phyloP scores from a whole-genome alignment of 2,888 invertebrate genomes.

The Drosophila emarginata region DNA sequence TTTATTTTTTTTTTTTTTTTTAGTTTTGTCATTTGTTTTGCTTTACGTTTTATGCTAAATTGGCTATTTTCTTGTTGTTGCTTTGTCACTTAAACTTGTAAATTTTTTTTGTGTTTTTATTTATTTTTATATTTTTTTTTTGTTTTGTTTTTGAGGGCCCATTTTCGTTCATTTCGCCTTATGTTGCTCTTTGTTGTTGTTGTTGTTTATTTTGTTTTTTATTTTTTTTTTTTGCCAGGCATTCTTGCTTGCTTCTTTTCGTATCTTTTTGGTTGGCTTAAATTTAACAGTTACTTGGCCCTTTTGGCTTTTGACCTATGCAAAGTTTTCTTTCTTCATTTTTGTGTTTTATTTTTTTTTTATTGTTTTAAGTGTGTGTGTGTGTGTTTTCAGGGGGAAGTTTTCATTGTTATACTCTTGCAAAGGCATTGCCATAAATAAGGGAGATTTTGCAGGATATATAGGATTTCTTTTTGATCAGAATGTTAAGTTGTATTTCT shows the following conservation, averaged over 20 bases:
- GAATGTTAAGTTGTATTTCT: no score
- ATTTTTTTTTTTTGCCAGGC: slow-evolving; percentile 6
- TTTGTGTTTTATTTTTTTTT: slow-evolving; percentile 3
- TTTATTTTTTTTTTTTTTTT: slow-evolving; percentile 54
- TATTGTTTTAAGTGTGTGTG: slow-evolving; percentile 39
- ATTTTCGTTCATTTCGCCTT: background rate
- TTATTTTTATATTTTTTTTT: no score
- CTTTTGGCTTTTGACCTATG: slow-evolving; percentile 23
- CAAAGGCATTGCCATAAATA: background rate
- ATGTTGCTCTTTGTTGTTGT: slow-evolving; percentile 1
- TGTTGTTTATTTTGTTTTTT: slow-evolving; percentile 2
- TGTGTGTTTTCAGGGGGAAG: background rate
- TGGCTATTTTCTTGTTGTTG: slow-evolving; percentile 72
- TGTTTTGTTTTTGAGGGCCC: background rate
- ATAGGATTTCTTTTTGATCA: background rate
- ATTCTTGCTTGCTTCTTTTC: slow-evolving; percentile 19
- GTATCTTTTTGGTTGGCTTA: slow-evolving; percentile 49
- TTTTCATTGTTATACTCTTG: background rate
- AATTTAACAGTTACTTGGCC: slow-evolving; percentile 54
- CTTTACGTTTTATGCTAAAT: slow-evolving; percentile 71
- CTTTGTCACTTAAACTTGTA: slow-evolving; percentile 70
- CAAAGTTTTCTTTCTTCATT: slow-evolving; percentile 20
- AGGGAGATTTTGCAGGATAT: background rate
- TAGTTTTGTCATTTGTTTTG: slow-evolving; percentile 36
- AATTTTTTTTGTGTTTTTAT: slow-evolving; percentile 34